Conservation (phyloP, 2,113 vertebrate species). For the Chaetodon trifascialis region DNA sequence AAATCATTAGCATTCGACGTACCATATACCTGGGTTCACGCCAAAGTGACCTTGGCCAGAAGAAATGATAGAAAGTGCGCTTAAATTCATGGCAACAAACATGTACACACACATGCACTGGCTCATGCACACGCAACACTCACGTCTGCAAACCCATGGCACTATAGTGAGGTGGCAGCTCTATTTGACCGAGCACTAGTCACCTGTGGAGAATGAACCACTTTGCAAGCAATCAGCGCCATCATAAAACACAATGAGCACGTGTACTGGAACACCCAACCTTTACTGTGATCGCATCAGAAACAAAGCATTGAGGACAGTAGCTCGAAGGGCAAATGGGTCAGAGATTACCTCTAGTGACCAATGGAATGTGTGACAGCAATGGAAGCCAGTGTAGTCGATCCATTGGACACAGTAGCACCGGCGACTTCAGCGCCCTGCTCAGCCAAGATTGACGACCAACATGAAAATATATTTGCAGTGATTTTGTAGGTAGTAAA, state of each 20-base stretch:
- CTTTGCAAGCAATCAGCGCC: constrained; percentile 55
- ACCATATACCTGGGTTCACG: constrained; percentile 48
- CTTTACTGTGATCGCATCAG: constrained; percentile 51
- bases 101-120: not conserved
- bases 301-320: constrained; percentile 36
- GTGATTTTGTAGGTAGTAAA: constrained; percentile 71
- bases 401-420: not conserved
- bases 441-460: constrained; percentile 63
- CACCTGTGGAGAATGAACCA: constrained; percentile 73
- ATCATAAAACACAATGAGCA: constrained; percentile 58
- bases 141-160: not conserved
- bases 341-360: constrained; percentile 55
- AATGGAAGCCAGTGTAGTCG: not conserved
- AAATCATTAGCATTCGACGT: constrained; percentile 56
- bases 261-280: constrained; percentile 34
- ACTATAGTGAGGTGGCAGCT: constrained; percentile 1
- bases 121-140: not conserved
- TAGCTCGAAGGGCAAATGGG: constrained; percentile 58
- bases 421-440: constrained; percentile 18
- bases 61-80: constrained; percentile 24
- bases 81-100: constrained; percentile 38
- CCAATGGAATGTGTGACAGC: constrained; percentile 54
- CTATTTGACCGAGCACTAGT: constrained; percentile 62
- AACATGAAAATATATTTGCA: constrained; percentile 71
- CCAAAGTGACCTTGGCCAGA: constrained; percentile 61